phyloP scores from a whole-genome alignment of 37 sponge, comb jelly and placozoan species.

The Petrosia ficiformis region DNA sequence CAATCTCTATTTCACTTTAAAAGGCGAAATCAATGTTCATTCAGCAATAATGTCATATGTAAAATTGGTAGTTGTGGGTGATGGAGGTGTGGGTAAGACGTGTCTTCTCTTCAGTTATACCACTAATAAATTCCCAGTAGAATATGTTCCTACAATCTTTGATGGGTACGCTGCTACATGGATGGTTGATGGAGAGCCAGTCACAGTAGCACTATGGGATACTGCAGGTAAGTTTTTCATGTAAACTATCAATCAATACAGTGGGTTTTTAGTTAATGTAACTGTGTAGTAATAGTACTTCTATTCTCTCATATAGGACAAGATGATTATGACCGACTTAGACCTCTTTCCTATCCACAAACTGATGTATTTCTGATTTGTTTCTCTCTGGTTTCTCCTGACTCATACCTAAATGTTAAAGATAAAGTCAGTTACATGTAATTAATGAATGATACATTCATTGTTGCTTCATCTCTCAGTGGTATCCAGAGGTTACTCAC shows the following conservation, averaged over 20 bases:
- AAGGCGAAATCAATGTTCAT: too few relatives aligned
- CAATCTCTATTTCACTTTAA: too few relatives aligned
- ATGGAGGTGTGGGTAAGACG: neutral
- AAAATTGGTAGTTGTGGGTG: neutral
- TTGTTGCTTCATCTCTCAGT: too few relatives aligned
- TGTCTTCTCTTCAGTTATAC: neutral
- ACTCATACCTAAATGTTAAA: constrained; percentile 56
- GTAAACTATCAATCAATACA: too few relatives aligned
- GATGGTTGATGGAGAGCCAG: constrained; percentile 62
- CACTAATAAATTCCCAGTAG: neutral
- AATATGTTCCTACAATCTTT: constrained; percentile 13
- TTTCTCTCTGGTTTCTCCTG: constrained; percentile 54
- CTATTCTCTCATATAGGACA: constrained; percentile 18
- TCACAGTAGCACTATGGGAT: constrained; percentile 67
- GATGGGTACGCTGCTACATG: constrained; percentile 69
- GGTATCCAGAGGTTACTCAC: constrained; percentile 72
- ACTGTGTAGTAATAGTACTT: neutral
- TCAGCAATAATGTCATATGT: too few relatives aligned
- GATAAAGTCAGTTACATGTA: constrained; percentile 34
- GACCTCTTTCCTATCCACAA: constrained; percentile 74
- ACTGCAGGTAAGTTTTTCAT: constrained; percentile 31
- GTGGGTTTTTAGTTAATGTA: too few relatives aligned
- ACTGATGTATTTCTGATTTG: constrained; percentile 73
- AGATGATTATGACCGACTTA: constrained; percentile 62
- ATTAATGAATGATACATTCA: too few relatives aligned